Evolutionary conservation across 2,113 vertebrate species (phyloP), one percentile per base, ranked within the genome.

Genomic region (Perca schrenkii): DNA sequence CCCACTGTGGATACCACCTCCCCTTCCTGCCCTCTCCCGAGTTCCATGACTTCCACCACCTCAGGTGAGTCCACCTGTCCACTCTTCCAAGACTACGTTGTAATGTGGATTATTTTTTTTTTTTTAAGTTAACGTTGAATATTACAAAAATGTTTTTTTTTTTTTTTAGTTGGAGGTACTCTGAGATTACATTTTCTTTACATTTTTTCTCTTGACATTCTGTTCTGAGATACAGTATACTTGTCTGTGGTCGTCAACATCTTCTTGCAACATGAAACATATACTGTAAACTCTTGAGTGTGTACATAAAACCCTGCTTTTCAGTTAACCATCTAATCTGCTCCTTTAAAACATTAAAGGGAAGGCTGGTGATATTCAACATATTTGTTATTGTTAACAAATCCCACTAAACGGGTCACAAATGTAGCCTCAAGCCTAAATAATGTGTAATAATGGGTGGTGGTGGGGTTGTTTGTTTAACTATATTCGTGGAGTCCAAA

Each of bases 41-140:
- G 89, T 99, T 98, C 93, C 98, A 99, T 0, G 97, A 99, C 94
- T 99, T 96, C 90, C 98, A 99, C 90, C 98, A 99, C 88, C 96
- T 98, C 93, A 98, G 94, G 98, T 99, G 94, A 61, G 96, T 69
- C 4, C 22, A 13, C 10, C 11, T 15, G 11, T 25, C 49, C 21
- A 2, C n/a, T 66, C 7, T 0, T 49, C 22, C 14, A 17, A 14
- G 4, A 74, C 12, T 7, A 14, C 22, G 47, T 58, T 52, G 28
- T 52, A 60, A 47, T 43, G 4, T 40, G 7, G 50, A 56, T n/a
- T n/a, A n/a, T n/a, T n/a, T 57, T 3, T 31, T 31, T 31, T 31
- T 40, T 40, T 40, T 40, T 40, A 36, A 36, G 5, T 36, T 36
- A 5, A 5, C 4, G 36, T 40, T 40, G 36, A 40, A 8, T 40